Evolutionary conservation across 1,140 invertebrate species (phyloP), one percentile per base, ranked within the genome.

Genomic region (Micrasema minimum): DNA sequence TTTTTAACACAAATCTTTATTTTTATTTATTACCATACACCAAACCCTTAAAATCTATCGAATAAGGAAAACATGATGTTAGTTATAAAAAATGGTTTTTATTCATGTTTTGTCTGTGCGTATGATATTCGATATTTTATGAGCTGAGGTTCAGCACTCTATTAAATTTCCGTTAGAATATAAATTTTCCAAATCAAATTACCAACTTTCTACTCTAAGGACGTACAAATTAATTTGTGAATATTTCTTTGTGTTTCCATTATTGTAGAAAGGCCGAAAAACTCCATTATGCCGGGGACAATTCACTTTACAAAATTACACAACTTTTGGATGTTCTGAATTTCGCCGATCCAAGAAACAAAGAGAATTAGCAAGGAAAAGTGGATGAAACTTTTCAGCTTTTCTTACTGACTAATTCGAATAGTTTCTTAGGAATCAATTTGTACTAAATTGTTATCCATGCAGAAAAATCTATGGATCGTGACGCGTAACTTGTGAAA

Each of bases 221-320:
- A 59, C 35, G 55, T 38, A 16, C 16, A 59, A 59, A 59, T 59
- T 59, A 59, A 59, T 59, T 59, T 59, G 37, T 35, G 37, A 59
- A 59, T 59, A 59, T 59, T 59, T 59, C 55, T 59, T 59, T 59
- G 55, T 59, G 18, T 59, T 59, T 59, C 55, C 55, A 38, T 53
- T 35, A 53, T 59, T 59, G 35, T 4, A 23, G 37, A 38, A 59
- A 59, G 55, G 55, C 35, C 55, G 38, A 59, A 53, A 59, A 59
- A 59, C 35, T 59, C 55, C 37, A 59, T 59, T 59, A 59, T 41
- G 55, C 55, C 38, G 12, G 35, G 38, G 55, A 59, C 55, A 59
- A 59, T 59, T 59, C 55, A 12, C 55, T 59, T 59, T 59, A 59
- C 55, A 38, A 59, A 59, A 59, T 59, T 59, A 59, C 55, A 59